These are phyloP conservation scores for Dascyllus trimaculatus DNA, from an alignment of 2,113 vertebrate genomes.

Conservation along the genomic window DNA sequence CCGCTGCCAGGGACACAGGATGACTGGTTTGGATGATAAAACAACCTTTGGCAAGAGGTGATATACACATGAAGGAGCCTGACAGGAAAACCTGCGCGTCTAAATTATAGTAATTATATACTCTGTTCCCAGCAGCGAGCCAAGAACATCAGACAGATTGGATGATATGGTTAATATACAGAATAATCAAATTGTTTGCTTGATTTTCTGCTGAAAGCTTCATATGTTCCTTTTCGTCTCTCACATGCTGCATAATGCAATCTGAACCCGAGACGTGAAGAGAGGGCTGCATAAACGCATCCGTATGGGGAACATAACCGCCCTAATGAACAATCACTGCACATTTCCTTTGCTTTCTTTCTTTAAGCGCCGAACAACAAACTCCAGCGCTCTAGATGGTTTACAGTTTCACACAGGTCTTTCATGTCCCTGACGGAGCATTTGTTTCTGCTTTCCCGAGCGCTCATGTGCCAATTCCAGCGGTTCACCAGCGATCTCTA, in stretches of 20 bases:
- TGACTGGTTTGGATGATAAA: slow-evolving; percentile 30
- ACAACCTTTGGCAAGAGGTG: slow-evolving; percentile 38
- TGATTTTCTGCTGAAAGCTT: slow-evolving; percentile 33
- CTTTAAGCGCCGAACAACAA: slow-evolving; percentile 2
- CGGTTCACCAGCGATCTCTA: slow-evolving; percentile 1
- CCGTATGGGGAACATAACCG: slow-evolving; percentile 61
- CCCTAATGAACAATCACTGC: slow-evolving; percentile 55
- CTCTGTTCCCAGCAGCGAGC: slow-evolving; percentile 37
- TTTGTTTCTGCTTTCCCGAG: slow-evolving; percentile 38
- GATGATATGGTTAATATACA: slow-evolving; percentile 39
- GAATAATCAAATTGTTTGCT: slow-evolving; percentile 57
- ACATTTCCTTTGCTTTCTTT: slow-evolving; percentile 57
- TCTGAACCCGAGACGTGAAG: slow-evolving; percentile 45
- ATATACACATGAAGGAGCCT: slow-evolving; percentile 34
- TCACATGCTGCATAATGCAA: slow-evolving; percentile 30
- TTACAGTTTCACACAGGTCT: slow-evolving; percentile 27
- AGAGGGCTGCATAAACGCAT: slow-evolving; percentile 47
- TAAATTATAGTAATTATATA: slow-evolving; percentile 53
- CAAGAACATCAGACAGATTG: slow-evolving; percentile 47
- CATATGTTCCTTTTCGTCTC: slow-evolving; percentile 18
- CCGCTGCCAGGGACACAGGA: slow-evolving; percentile 25
- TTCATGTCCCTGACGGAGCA: slow-evolving; percentile 28
- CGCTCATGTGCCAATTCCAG: background rate
- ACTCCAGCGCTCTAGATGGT: slow-evolving; percentile 21
- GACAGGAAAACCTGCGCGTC: slow-evolving; percentile 17